phyloP scores from a whole-genome alignment of 2,888 invertebrate species.

The Platycheirus albimanus region DNA sequence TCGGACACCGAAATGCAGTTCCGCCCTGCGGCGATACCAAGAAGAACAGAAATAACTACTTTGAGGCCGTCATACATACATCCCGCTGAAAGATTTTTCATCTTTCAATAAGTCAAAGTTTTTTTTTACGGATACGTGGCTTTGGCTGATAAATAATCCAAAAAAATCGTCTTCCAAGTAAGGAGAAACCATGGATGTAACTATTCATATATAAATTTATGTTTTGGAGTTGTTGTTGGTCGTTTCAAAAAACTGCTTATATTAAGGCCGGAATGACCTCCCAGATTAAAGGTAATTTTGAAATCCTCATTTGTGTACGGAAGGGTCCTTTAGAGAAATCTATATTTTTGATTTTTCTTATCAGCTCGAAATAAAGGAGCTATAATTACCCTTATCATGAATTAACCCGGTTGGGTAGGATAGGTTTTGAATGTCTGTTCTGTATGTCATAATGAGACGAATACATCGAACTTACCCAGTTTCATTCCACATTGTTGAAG shows the following conservation, averaged over 20 bases:
- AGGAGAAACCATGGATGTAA: background rate
- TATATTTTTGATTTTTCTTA: no score
- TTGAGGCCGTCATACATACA: constrained; percentile 57
- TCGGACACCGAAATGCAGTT: constrained; percentile 71
- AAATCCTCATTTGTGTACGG: background rate
- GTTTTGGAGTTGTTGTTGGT: background rate
- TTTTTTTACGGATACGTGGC: constrained; percentile 36
- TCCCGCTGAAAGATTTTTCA: constrained; percentile 46
- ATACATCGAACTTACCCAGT: no score
- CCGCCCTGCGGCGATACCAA: constrained; percentile 46
- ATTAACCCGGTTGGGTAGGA: no score
- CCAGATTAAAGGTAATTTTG: background rate
- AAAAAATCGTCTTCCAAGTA: background rate
- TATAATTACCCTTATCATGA: no score
- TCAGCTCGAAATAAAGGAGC: no score
- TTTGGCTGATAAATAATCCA: constrained; percentile 64
- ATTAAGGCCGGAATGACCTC: background rate
- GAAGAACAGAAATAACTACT: constrained; percentile 67
- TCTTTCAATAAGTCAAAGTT: constrained; percentile 61
- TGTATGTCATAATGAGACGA: no score
- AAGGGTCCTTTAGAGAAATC: no score
- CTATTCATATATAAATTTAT: background rate
- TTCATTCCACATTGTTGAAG: no score
- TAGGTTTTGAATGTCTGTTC: no score
- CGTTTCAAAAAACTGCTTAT: background rate